phyloP scores from a whole-genome alignment of 2,797 vertebrate genomes.

The Eulemur albifrons region DNA sequence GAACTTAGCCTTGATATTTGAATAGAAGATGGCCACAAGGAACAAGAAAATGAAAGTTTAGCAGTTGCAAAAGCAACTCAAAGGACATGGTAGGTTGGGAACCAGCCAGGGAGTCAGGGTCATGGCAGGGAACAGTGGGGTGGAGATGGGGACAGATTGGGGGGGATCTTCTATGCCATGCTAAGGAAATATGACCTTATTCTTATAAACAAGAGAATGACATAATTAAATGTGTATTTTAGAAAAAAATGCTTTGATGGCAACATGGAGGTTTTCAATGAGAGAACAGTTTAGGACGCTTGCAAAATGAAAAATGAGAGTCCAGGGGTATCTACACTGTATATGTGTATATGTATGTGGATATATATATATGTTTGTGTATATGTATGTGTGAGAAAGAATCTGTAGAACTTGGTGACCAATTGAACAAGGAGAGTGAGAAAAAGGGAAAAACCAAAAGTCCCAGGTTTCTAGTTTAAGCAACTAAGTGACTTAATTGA shows the following conservation, averaged over 20 bases:
- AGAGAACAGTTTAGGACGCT: not conserved
- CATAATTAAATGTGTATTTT: not conserved
- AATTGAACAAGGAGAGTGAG: not conserved
- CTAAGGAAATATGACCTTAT: not conserved
- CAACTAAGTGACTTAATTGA: not conserved
- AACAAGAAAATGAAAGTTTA: not conserved
- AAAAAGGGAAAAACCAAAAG: not conserved
- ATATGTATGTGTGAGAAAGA: not conserved
- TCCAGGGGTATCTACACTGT: not conserved
- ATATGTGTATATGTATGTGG: not conserved
- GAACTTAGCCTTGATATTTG: not conserved
- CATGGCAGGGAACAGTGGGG: not conserved
- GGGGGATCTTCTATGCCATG: not conserved
- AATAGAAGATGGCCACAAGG: not conserved
- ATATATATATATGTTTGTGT: not conserved
- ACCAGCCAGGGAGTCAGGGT: not conserved
- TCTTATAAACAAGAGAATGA: not conserved
- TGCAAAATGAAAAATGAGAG: not conserved
- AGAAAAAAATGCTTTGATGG: not conserved
- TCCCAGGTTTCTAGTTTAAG: not conserved
- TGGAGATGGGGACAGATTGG: not conserved
- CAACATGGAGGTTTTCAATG: not conserved
- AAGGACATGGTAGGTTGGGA: not conserved
- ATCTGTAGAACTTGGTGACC: not conserved
- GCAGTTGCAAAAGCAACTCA: not conserved